Evolutionary conservation across 1,140 invertebrate genomes (phyloP).

Genomic region (Ericerus pela): DNA sequence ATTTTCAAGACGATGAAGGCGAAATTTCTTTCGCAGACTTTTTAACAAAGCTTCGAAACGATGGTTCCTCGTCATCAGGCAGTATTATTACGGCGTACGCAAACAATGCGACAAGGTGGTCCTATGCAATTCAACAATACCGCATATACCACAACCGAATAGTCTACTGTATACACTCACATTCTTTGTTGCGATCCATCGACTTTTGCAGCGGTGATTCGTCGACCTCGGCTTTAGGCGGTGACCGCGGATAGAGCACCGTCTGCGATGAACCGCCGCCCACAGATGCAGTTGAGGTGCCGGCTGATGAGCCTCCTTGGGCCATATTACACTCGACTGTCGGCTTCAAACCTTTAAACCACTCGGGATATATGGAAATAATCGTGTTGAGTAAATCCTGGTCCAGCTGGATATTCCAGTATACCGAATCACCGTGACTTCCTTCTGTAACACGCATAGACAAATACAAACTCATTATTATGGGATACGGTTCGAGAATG

Average conservation of each 20-base stretch:
- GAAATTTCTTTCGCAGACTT: too few relatives aligned
- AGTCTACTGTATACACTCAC: constrained; percentile 47
- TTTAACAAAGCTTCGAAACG: too few relatives aligned
- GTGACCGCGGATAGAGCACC: constrained; percentile 20
- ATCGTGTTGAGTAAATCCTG: constrained; percentile 78
- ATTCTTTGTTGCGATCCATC: constrained; percentile 96
- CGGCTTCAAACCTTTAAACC: constrained; percentile 48
- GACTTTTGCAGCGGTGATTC: constrained; percentile 79
- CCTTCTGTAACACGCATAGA: neutral
- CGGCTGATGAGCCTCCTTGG: constrained; percentile 6
- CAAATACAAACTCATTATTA: neutral
- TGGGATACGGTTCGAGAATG: too few relatives aligned
- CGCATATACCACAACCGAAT: too few relatives aligned
- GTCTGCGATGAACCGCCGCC: constrained; percentile 15
- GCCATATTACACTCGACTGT: constrained; percentile 8
- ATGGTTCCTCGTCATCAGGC: too few relatives aligned
- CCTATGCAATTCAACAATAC: too few relatives aligned
- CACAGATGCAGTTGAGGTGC: constrained; percentile 10
- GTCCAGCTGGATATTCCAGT: constrained; percentile 80
- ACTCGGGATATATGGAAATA: constrained; percentile 76
- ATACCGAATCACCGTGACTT: constrained; percentile 33
- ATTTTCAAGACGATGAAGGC: too few relatives aligned
- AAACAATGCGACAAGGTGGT: too few relatives aligned
- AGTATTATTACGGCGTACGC: too few relatives aligned
- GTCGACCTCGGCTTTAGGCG: constrained; percentile 78